Evolutionary conservation across 2,888 invertebrate species (phyloP).

Genomic region (Leptinotarsa tumamoca): DNA sequence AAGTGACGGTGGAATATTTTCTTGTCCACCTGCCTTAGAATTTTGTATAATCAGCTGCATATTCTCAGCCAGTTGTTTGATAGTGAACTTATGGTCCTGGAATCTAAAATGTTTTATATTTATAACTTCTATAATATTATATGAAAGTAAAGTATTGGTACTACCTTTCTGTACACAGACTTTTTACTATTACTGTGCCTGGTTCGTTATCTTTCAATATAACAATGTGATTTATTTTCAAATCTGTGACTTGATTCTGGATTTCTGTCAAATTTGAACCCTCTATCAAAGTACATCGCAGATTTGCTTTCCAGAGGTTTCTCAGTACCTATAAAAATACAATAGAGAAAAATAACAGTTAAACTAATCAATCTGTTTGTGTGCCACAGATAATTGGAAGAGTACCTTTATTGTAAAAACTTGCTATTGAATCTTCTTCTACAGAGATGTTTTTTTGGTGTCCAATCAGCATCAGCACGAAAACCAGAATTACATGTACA

Average conservation of each 20-base stretch:
- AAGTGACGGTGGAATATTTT: slow-evolving; percentile 37
- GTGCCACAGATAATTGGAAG: too few relatives aligned
- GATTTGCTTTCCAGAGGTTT: slow-evolving; percentile 80
- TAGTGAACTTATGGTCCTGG: slow-evolving; percentile 74
- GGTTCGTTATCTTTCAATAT: slow-evolving; percentile 74
- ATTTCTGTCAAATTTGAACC: slow-evolving; percentile 74
- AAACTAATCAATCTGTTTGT: too few relatives aligned
- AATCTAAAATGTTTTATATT: slow-evolving; percentile 63
- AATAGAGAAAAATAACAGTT: neutral
- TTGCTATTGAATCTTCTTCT: too few relatives aligned
- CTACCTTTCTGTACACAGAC: slow-evolving; percentile 74
- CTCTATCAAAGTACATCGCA: slow-evolving; percentile 75
- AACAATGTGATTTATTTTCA: slow-evolving; percentile 75
- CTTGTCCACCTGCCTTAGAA: slow-evolving; percentile 50
- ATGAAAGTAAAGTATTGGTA: slow-evolving; percentile 39
- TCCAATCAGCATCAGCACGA: too few relatives aligned
- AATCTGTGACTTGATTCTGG: slow-evolving; percentile 72
- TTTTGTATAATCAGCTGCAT: slow-evolving; percentile 74
- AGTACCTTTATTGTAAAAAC: too few relatives aligned
- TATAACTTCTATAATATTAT: neutral
- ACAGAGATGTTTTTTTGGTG: too few relatives aligned
- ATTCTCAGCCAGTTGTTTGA: slow-evolving; percentile 76
- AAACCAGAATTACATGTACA: too few relatives aligned
- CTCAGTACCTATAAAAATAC: slow-evolving; percentile 65
- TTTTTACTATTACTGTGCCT: slow-evolving; percentile 70